Conservation (phyloP, 2,113 vertebrate genomes). For the Campylomormyrus tamandua region DNA sequence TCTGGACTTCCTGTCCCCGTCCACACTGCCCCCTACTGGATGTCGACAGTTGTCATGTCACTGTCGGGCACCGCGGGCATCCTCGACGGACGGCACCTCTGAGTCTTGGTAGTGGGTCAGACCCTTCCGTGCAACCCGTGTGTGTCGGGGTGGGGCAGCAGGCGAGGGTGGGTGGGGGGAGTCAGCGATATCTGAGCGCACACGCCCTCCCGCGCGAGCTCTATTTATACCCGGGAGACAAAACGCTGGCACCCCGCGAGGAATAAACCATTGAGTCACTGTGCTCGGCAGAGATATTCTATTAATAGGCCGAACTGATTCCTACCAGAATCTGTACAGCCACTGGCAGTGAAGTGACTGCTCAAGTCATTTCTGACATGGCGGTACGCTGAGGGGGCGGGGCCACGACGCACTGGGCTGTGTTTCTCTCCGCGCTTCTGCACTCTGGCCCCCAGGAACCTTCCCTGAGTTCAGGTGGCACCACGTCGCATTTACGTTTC, state of each 20-base stretch:
- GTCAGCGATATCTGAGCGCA: slow-evolving; percentile 28
- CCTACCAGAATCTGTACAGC: slow-evolving; percentile 49
- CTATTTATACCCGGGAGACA: slow-evolving; percentile 39
- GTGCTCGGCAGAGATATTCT: slow-evolving; percentile 47
- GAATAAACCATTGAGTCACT: slow-evolving; percentile 47
- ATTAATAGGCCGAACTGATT: slow-evolving; percentile 57
- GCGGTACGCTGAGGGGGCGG: neutral
- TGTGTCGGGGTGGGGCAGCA: neutral
- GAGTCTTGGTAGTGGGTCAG: neutral
- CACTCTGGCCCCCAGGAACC: neutral
- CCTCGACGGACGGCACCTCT: neutral
- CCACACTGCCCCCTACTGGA: neutral
- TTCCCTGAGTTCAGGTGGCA: neutral
- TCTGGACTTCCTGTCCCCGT: neutral
- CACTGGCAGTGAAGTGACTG: neutral
- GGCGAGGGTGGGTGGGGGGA: neutral
- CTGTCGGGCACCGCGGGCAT: neutral
- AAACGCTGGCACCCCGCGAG: slow-evolving; percentile 32
- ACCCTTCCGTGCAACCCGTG: neutral
- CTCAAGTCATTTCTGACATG: neutral
- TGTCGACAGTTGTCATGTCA: neutral
- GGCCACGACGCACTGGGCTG: neutral
- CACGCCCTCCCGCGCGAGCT: slow-evolving; percentile 14
- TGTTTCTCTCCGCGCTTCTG: neutral
- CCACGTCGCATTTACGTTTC: neutral